phyloP scores from a whole-genome alignment of 1,140 invertebrate genomes.

The Theocolax elegans region DNA sequence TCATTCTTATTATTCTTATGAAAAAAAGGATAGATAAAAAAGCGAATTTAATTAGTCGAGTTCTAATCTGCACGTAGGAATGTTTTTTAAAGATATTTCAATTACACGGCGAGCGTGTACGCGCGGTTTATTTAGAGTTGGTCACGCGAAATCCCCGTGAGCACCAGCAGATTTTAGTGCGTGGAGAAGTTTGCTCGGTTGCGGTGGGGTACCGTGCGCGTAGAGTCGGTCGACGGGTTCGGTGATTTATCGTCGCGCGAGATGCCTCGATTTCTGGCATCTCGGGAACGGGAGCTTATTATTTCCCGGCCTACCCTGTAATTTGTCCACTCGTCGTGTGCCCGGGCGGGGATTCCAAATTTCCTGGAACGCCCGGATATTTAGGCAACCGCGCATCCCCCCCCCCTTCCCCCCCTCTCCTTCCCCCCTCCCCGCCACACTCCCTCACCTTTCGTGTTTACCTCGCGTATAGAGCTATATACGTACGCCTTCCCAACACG shows the following conservation, averaged over 20 bases:
- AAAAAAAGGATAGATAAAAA: too few relatives aligned
- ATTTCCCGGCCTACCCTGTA: constrained; percentile 63
- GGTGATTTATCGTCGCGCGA: constrained; percentile 62
- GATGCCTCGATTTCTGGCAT: constrained; percentile 59
- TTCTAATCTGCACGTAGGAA: too few relatives aligned
- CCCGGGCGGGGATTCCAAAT: constrained; percentile 46
- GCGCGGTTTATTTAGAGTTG: constrained; percentile 38
- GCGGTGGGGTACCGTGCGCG: constrained; percentile 25
- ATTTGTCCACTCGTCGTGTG: constrained; percentile 66
- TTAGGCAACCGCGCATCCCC: constrained; percentile 32
- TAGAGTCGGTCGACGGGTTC: constrained; percentile 12
- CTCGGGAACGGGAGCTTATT: constrained; percentile 65
- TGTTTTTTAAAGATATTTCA: constrained; percentile 14
- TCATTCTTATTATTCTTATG: too few relatives aligned
- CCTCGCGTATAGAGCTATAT: too few relatives aligned
- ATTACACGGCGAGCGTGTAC: constrained; percentile 27
- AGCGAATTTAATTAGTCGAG: too few relatives aligned
- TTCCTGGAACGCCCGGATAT: constrained; percentile 55
- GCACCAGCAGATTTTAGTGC: constrained; percentile 46
- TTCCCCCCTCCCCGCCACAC: background rate
- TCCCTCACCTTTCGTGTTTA: too few relatives aligned
- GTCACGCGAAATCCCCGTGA: constrained; percentile 49
- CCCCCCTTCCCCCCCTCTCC: too few relatives aligned
- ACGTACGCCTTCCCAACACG: too few relatives aligned
- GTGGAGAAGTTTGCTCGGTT: background rate